phyloP scores from a whole-genome alignment of 2,888 invertebrate genomes.

The Hypselothyrea guttata region DNA sequence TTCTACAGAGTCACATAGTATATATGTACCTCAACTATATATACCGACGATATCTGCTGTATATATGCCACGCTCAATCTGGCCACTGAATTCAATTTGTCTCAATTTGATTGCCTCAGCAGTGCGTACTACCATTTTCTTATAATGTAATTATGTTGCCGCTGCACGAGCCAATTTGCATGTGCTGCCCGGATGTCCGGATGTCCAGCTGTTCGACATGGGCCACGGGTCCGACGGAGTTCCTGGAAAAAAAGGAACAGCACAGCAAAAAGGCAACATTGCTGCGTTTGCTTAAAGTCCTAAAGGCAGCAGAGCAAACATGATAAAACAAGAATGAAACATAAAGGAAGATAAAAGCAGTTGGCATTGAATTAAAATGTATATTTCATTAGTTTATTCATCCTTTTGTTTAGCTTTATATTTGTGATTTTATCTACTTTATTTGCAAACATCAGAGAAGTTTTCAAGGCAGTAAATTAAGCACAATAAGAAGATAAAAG shows the following conservation, averaged over 20 bases:
- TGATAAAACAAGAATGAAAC: no score
- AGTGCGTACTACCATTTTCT: conserved; percentile 13
- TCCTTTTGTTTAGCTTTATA: no score
- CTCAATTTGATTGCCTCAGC: conserved; percentile 38
- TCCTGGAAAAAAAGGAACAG: conserved; percentile 18
- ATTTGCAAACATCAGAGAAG: no score
- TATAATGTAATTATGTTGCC: conserved; percentile 47
- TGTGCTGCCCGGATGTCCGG: conserved; percentile 9
- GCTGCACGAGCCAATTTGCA: conserved; percentile 46
- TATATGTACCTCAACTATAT: conserved; percentile 4
- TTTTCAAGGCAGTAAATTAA: no score
- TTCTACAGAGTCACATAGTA: conserved; percentile 8
- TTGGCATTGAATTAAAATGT: no score
- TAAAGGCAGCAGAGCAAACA: no score
- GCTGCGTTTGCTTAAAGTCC: no score
- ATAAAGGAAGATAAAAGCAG: no score
- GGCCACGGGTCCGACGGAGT: neutral
- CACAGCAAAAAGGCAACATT: neutral
- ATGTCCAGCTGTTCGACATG: conserved; percentile 16
- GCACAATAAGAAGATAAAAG: no score
- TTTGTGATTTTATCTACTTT: no score
- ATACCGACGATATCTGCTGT: conserved; percentile 2
- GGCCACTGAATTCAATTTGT: conserved; percentile 42
- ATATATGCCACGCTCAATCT: conserved; percentile 28
- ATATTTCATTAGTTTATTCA: no score